These are phyloP conservation scores for Argyrosomus japonicus DNA, from an alignment of 2,113 vertebrate species.

Conservation along the genomic window DNA sequence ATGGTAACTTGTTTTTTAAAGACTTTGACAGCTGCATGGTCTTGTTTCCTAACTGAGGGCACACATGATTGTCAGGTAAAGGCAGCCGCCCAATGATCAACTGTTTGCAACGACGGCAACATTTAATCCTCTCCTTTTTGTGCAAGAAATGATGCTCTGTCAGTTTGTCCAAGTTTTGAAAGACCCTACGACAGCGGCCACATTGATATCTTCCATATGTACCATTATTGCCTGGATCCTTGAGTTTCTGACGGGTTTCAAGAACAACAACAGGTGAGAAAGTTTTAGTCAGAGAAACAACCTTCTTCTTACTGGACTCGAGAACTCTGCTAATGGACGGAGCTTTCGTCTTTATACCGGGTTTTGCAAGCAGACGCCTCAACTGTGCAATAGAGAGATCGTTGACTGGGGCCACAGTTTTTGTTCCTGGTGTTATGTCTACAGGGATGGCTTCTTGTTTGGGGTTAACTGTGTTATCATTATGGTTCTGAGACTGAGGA, in stretches of 20 bases:
- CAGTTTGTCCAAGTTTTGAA: slow-evolving; percentile 77
- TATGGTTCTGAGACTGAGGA: slow-evolving; percentile 26
- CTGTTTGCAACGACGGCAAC: slow-evolving; percentile 81
- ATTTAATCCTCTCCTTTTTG: slow-evolving; percentile 84
- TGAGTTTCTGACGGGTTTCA: slow-evolving; percentile 84
- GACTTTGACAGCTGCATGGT: slow-evolving; percentile 18
- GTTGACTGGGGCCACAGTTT: slow-evolving; percentile 22
- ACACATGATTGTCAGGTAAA: slow-evolving; percentile 78
- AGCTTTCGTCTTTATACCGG: slow-evolving; percentile 70
- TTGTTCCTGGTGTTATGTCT: slow-evolving; percentile 57
- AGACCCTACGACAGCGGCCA: slow-evolving; percentile 81
- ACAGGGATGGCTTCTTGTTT: slow-evolving; percentile 75
- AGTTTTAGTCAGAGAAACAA: slow-evolving; percentile 79
- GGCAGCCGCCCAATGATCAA: slow-evolving; percentile 80
- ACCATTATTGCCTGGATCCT: slow-evolving; percentile 63
- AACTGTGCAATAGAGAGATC: slow-evolving; percentile 70
- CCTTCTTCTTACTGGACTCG: slow-evolving; percentile 71
- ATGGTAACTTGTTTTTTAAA: slow-evolving; percentile 45
- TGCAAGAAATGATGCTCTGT: slow-evolving; percentile 85
- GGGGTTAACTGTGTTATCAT: slow-evolving; percentile 38
- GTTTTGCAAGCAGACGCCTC: slow-evolving; percentile 68
- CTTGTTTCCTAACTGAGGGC: slow-evolving; percentile 59
- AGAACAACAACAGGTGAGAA: slow-evolving; percentile 86
- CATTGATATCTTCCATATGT: slow-evolving; percentile 80
- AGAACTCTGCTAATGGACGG: slow-evolving; percentile 70